Percentiles rank a stretch among this genome's conserved stretches.
Evolutionary conservation across 53 echinoderm and acorn worm genomes (phyloP).

Genomic region (Echinarachnius parma): DNA sequence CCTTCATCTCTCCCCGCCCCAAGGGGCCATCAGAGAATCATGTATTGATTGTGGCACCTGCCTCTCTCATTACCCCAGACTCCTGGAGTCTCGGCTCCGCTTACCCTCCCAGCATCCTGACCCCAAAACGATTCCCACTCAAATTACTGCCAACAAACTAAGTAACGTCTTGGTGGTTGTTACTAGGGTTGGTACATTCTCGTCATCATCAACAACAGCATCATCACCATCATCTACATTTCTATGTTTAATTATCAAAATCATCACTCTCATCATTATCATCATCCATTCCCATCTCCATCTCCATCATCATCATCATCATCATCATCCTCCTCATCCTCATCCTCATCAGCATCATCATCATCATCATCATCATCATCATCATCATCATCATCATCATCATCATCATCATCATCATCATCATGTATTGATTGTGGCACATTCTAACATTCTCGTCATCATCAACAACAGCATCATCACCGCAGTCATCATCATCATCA

Average conservation of each 20-base stretch:
- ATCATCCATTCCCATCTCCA: no score
- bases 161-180: no score
- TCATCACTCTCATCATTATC: no score
- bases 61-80: neutral
- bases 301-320: constrained; percentile 1
- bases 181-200: no score
- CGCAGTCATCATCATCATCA: neutral
- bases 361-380: constrained; percentile 23
- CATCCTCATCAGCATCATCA: constrained; percentile 4
- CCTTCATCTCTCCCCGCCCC: neutral
- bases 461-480: neutral
- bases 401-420: constrained; percentile 17
- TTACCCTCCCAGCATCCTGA: constrained; percentile 7
- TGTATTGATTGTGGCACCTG: constrained; percentile 33
- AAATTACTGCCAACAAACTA: no score
- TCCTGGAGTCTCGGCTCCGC: neutral
- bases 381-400: constrained; percentile 27
- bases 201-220: no score
- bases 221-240: no score
- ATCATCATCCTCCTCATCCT: constrained; percentile 16
- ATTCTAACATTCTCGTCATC: neutral
- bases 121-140: no score
- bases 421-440: no score
- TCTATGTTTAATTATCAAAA: no score
- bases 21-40: constrained; percentile 4